Evolutionary conservation across 2,888 invertebrate genomes (phyloP).

Genomic region (Nebria salina): DNA sequence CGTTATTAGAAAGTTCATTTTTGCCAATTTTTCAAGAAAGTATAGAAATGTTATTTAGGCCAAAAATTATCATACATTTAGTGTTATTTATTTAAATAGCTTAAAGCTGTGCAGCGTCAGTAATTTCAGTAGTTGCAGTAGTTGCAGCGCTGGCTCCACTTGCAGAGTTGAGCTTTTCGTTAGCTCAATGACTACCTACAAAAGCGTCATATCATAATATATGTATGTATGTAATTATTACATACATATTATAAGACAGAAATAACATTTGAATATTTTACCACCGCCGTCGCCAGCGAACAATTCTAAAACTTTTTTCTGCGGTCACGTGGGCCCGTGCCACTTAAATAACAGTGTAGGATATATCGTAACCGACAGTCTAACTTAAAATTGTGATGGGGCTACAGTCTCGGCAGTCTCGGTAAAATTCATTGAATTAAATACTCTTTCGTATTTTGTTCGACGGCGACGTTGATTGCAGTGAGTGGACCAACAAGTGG

Average conservation of each 20-base stretch:
- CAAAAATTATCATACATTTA: not conserved
- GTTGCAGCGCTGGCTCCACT: too few species aligned
- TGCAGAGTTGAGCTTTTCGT: too few species aligned
- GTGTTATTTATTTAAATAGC: not conserved
- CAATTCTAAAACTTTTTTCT: not conserved
- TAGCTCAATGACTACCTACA: too few species aligned
- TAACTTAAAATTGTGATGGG: not conserved
- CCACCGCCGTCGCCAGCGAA: not conserved
- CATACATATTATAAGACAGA: not conserved
- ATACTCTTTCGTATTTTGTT: too few species aligned
- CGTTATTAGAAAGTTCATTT: not conserved
- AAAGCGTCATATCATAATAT: too few species aligned
- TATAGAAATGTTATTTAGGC: not conserved
- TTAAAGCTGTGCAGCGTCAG: too few species aligned
- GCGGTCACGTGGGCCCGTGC: not conserved
- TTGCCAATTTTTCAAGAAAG: not conserved
- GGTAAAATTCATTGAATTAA: not conserved
- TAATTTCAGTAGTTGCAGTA: too few species aligned
- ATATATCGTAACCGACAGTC: not conserved
- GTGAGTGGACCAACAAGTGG: too few species aligned
- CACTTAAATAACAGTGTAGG: not conserved
- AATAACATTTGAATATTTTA: not conserved
- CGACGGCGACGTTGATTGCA: too few species aligned
- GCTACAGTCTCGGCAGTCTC: not conserved
- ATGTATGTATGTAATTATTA: too few species aligned